phyloP scores from a whole-genome alignment of 2,797 vertebrate genomes.

The Carapus acus region DNA sequence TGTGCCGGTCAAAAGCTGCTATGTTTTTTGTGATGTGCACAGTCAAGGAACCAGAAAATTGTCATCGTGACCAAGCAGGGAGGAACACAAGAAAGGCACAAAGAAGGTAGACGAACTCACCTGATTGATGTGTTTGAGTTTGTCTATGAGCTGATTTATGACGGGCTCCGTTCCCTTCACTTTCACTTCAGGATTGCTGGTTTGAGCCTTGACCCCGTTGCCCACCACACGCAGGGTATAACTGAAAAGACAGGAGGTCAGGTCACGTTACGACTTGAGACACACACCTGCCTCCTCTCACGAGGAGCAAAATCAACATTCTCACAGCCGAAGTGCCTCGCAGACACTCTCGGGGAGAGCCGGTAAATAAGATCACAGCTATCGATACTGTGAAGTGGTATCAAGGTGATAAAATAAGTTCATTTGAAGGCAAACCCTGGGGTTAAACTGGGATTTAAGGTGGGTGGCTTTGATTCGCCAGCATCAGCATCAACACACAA shows the following conservation, averaged over 20 bases:
- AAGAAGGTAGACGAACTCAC: conserved; percentile 59
- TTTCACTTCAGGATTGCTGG: conserved; percentile 84
- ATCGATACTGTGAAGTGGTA: conserved; percentile 38
- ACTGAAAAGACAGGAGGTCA: conserved; percentile 56
- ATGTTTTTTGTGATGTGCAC: conserved; percentile 11
- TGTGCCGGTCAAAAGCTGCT: too few species aligned
- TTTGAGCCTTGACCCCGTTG: conserved; percentile 83
- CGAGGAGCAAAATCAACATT: conserved; percentile 17
- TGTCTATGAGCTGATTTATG: conserved; percentile 87
- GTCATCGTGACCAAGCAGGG: too few species aligned
- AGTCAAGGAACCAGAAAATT: conserved; percentile 26
- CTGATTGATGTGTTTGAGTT: conserved; percentile 88
- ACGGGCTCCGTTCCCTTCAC: conserved; percentile 81
- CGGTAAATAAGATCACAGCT: conserved; percentile 9
- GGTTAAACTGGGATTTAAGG: conserved; percentile 26
- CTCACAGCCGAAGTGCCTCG: too few species aligned
- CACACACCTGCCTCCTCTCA: neutral
- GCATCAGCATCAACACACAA: conserved; percentile 3
- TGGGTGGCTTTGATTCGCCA: conserved; percentile 24
- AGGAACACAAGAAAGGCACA: neutral
- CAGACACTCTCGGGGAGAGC: neutral
- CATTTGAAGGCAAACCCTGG: conserved; percentile 26
- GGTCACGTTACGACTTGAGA: conserved; percentile 1
- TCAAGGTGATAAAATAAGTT: conserved; percentile 31
- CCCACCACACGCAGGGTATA: conserved; percentile 81